Conservation (phyloP, 2,797 vertebrate genomes). For the Ceyx erithaca region DNA sequence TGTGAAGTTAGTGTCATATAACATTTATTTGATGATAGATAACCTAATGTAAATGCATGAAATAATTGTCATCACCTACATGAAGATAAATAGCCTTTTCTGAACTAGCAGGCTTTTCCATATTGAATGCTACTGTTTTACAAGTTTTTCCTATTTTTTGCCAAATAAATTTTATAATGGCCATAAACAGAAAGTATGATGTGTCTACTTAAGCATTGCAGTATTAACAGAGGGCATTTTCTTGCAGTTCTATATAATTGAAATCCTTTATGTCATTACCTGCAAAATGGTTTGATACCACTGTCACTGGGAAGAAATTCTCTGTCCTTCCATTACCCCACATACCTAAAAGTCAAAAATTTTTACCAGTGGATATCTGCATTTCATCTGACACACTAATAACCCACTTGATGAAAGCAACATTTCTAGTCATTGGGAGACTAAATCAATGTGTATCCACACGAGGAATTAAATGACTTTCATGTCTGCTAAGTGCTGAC, state of each 20-base stretch:
- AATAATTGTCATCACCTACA: not conserved
- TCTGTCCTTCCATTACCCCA: not conserved
- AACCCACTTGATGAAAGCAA: not conserved
- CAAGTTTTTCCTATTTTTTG: constrained; percentile 9
- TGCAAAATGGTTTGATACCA: not conserved
- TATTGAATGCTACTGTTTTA: constrained; percentile 44
- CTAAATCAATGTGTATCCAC: not conserved
- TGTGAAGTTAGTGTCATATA: not conserved
- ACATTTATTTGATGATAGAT: not conserved
- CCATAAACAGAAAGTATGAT: constrained; percentile 45
- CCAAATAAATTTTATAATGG: constrained; percentile 19
- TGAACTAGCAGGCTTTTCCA: constrained; percentile 8
- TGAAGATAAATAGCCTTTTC: constrained; percentile 28
- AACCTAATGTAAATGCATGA: not conserved
- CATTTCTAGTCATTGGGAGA: not conserved
- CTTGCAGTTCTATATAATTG: not conserved
- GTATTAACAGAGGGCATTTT: constrained; percentile 3
- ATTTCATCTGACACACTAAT: not conserved
- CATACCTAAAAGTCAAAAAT: not conserved
- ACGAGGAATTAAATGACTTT: not conserved
- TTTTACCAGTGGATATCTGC: not conserved
- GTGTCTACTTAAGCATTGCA: constrained; percentile 30
- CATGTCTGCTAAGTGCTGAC: not conserved
- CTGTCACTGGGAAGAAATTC: constrained; percentile 1
- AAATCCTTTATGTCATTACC: constrained; percentile 44